Conservation (phyloP, 2,113 vertebrate genomes). For the Nothoprocta pentlandii region DNA sequence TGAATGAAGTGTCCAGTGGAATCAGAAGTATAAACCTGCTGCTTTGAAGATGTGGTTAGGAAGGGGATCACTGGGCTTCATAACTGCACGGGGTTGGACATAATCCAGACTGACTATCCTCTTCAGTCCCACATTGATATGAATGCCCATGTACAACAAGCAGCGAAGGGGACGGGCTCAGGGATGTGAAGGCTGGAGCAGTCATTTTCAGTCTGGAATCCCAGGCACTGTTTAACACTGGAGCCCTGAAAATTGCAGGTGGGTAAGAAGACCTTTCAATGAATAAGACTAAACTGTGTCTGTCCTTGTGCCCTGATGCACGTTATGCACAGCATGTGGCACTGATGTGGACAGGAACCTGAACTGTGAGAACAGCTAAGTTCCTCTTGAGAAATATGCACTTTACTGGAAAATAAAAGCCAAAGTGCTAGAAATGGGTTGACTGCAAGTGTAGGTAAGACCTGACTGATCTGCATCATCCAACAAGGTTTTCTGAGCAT, state of each 20-base stretch:
- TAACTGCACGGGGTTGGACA: not conserved
- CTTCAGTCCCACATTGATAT: not conserved
- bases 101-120: not conserved
- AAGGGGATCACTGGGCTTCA: not conserved
- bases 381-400: not conserved
- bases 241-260: not conserved
- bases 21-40: not conserved
- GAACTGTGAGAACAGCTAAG: not conserved
- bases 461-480: not conserved
- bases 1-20: not conserved
- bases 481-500: not conserved
- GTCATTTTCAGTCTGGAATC: not conserved
- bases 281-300: not conserved
- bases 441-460: constrained; percentile 23
- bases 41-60: not conserved
- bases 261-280: not conserved
- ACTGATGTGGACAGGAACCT: not conserved
- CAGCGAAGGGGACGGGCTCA: not conserved
- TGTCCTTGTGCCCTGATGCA: not conserved
- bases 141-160: accelerated
- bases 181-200: not conserved
- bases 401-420: not conserved
- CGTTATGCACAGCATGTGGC: not conserved
- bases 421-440: constrained; percentile 9
- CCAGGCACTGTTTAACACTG: not conserved